Evolutionary conservation across 1,140 invertebrate species (phyloP), one percentile per base, ranked within the genome.

Genomic region (Aphaenogaster rudis): DNA sequence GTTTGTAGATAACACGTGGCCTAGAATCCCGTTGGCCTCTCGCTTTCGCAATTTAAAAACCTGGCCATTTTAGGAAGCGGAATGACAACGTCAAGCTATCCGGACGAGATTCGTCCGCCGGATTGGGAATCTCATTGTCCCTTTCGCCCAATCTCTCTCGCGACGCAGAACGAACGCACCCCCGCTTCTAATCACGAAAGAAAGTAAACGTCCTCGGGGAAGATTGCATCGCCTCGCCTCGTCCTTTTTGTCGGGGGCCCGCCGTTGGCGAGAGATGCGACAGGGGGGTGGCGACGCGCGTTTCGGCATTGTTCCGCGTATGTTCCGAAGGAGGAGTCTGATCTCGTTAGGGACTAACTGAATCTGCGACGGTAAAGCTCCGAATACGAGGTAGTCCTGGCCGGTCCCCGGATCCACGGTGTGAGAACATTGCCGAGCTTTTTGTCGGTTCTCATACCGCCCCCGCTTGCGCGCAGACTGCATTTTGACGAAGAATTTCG

Each of bases 361-460:
- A 86, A 77, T 88, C 82, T 92, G 8, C 79, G 89, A 42, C 74
- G 88, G 87, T 93, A 90, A 76, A 91, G 89, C 21, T 93, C 91
- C 89, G 91, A 87, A 72, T 93, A 93, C 33, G 90, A 92, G 11
- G 59, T 67, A n/a, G 89, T 66, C 78, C 86, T 90, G 50, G 67
- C 87, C 48, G 86, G 80, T 39, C 15, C 28, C 28, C 86, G 74
- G 9, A 67, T 77, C 57, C 42, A 69, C 36, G 87, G 64, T 45
- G 66, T 2, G 39, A 91, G 48, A 28, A 86, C 86, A 61, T 89
- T 90, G 72, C 64, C 77, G 45, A 92, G 77, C 50, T 92, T 93
- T 88, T 93, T 93, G 57, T 90, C 72, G 48, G 67, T n/a, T 59
- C 72, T 93, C 66, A 87, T 86, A 21, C n/a, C 54, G 61, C 50